Conservation (phyloP, 2,113 vertebrate species). For the Rhabdomys dilectus region DNA sequence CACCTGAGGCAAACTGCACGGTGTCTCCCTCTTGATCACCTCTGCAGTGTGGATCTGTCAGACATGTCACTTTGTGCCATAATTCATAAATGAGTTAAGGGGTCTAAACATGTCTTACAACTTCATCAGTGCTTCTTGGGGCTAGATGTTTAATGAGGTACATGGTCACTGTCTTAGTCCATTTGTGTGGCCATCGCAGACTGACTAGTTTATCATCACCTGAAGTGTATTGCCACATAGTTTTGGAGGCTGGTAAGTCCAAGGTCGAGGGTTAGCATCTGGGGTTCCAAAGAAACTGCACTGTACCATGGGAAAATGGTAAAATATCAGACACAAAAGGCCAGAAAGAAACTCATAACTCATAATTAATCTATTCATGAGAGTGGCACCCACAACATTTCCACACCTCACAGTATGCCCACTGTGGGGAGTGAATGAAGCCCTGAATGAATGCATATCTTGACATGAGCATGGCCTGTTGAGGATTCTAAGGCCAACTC, state of each 20-base stretch:
- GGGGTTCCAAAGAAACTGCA: background rate
- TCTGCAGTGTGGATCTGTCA: background rate
- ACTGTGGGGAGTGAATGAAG: no score
- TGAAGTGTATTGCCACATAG: background rate
- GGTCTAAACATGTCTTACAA: background rate
- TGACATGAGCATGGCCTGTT: background rate
- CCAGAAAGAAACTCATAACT: background rate
- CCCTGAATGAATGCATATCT: background rate
- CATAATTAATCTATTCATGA: background rate
- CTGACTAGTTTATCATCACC: background rate
- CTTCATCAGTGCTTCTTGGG: background rate
- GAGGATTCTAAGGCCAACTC: background rate
- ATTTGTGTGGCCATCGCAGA: background rate
- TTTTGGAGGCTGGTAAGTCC: background rate
- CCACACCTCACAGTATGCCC: no score
- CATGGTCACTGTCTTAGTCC: constrained; percentile 7
- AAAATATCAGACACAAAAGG: background rate
- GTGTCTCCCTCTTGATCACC: background rate
- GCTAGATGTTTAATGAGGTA: background rate
- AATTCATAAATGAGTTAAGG: background rate
- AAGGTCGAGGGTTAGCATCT: background rate
- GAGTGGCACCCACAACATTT: background rate
- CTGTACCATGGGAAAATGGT: background rate
- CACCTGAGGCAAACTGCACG: background rate
- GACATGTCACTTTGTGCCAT: background rate